Base-by-base conservation (phyloP, 2,888 invertebrate genomes). In the Synanthedon vespiformis region DNA sequence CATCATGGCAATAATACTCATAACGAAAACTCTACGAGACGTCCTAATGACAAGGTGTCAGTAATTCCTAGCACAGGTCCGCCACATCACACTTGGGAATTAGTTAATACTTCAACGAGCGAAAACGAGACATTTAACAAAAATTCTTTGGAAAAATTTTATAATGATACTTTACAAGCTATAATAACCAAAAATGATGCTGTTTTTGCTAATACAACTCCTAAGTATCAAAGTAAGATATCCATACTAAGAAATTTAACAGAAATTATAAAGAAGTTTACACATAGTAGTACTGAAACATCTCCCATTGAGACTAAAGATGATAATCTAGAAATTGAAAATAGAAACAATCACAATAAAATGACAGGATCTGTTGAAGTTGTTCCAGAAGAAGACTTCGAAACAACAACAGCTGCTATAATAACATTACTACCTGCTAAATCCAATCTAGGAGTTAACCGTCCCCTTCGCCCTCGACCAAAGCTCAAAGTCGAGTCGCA, bases 371-470 rank as follows among this genome's bases (percentile, higher is more conserved):
- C 75, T 13, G 85, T 86, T 40, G 86, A 86, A 72, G 78, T 85
- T n/a, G 79, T 85, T 16, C 71, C 75, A 11, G 85, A 86, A 53
- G 86, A 84, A 27, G 80, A 80, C 56, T 54, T 81, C 54, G 80
- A 81, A 54, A 69, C 72, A n/a, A 85, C 85, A 41, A 83, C 86
- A 14, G 61, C 78, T 13, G 72, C 66, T 56, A 73, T 87, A 12
- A 82, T 88, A 14, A 94, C 94, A 0, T 74, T 94, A 48, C 80
- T 94, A 54, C 95, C 95, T 1, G 94, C 92, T 0, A 92, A 94
- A 67, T 95, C 94, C 1, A 94, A 95, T 74, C 90, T 93, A 0
- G 94, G 94, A 0, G 89, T 94, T 4, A 91, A 91, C 54, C 84
- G 93, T 57, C 93, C 93, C 0, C 79, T 94, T 49, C 80, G 92